Percentiles rank a stretch among this genome's conserved stretches.
Conservation (phyloP, 2,888 invertebrate genomes). For the Nemapogon koenigi region DNA sequence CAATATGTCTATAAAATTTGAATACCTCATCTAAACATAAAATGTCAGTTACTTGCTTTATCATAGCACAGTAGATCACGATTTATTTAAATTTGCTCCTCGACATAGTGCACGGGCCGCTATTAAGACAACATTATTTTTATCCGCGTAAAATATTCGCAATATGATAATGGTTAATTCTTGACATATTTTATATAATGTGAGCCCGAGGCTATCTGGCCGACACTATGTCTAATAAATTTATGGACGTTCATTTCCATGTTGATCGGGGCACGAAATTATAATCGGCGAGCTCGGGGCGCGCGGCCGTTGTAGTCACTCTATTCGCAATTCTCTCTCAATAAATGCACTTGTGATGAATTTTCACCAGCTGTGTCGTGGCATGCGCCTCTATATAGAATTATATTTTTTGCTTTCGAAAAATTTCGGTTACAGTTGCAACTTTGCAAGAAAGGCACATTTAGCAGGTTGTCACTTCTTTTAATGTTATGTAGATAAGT, state of each 20-base stretch:
- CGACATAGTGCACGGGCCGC: constrained; percentile 28
- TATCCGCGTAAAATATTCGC: constrained; percentile 41
- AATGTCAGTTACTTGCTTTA: constrained; percentile 6
- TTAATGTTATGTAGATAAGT: no score
- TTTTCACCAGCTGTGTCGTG: no score
- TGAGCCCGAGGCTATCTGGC: constrained; percentile 47
- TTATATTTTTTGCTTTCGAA: no score
- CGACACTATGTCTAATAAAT: constrained; percentile 66
- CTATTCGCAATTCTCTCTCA: constrained; percentile 6
- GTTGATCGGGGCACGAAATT: constrained; percentile 61
- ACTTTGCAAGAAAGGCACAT: no score
- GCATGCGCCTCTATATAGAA: no score
- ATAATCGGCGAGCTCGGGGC: constrained; percentile 58
- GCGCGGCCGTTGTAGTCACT: constrained; percentile 27
- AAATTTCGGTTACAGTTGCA: no score
- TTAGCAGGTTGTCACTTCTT: no score
- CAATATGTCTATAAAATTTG: no score
- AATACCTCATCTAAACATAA: background rate
- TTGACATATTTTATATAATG: constrained; percentile 63
- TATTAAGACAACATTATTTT: constrained; percentile 32
- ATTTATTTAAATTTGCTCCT: constrained; percentile 27
- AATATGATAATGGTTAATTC: constrained; percentile 60
- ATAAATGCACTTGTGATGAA: background rate
- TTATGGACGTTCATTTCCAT: constrained; percentile 61
- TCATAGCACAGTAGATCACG: constrained; percentile 21